A percentile compares a stretch with the other conserved stretches of the same genome.
phyloP scores from a whole-genome alignment of 2,113 vertebrate genomes.

The Podocnemis expansa region DNA sequence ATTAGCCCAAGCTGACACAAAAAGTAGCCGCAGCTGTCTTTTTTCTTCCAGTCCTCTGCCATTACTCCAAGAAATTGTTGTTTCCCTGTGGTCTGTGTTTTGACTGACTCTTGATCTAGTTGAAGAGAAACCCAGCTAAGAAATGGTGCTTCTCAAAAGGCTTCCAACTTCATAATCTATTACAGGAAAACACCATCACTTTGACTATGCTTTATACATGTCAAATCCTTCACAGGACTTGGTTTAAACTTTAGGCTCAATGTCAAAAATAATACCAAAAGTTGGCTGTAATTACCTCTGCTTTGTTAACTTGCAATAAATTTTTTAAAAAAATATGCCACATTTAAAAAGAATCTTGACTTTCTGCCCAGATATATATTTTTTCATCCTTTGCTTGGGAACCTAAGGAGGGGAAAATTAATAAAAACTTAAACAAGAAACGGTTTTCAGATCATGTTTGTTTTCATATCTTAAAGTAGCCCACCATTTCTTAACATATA shows the following conservation, averaged over 20 bases:
- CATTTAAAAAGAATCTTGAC: slow-evolving; percentile 63
- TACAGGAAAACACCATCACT: slow-evolving; percentile 50
- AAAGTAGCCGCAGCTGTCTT: background rate
- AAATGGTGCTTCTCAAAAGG: slow-evolving; percentile 37
- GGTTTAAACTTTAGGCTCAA: slow-evolving; percentile 50
- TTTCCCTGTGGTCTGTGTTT: slow-evolving; percentile 9
- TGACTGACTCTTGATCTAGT: background rate
- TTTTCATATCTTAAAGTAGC: slow-evolving; percentile 45
- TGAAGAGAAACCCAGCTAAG: slow-evolving; percentile 34
- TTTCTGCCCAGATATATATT: slow-evolving; percentile 64
- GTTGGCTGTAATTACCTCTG: slow-evolving; percentile 42
- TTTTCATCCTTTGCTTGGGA: slow-evolving; percentile 64
- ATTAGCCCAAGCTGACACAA: accelerated
- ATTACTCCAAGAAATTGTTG: background rate
- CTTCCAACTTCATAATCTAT: slow-evolving; percentile 15
- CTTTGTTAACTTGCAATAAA: slow-evolving; percentile 50
- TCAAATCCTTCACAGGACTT: slow-evolving; percentile 38
- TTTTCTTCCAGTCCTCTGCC: slow-evolving; percentile 6
- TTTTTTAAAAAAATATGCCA: slow-evolving; percentile 18
- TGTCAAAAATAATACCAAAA: slow-evolving; percentile 65
- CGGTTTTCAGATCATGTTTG: slow-evolving; percentile 46
- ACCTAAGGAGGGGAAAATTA: slow-evolving; percentile 63
- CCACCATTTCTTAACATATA: background rate
- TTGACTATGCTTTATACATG: slow-evolving; percentile 31
- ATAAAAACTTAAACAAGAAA: slow-evolving; percentile 50